Evolutionary conservation across 2,888 invertebrate species (phyloP).

Genomic region (Melanostoma mellinum): DNA sequence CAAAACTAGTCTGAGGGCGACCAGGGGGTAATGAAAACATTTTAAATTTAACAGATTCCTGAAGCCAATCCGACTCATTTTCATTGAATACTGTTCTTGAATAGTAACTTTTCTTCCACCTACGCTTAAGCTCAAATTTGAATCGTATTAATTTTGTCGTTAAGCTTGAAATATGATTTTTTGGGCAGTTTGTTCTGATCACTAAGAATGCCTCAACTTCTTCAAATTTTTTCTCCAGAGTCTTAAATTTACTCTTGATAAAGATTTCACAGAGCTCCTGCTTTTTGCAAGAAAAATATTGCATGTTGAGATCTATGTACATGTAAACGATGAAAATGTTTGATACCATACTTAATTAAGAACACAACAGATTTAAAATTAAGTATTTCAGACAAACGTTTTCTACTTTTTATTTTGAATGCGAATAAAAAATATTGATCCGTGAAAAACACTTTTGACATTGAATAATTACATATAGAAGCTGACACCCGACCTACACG

Average conservation of each 20-base stretch:
- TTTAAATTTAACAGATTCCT: conserved; percentile 28
- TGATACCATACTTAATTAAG: no score
- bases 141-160: conserved; percentile 11
- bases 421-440: no score
- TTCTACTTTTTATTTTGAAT: no score
- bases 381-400: no score
- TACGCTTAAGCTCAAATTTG: conserved; percentile 33
- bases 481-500: no score
- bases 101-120: conserved; percentile 31
- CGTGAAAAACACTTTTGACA: no score
- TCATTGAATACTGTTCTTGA: conserved; percentile 32
- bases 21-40: conserved; percentile 32
- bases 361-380: no score
- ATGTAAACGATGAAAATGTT: no score
- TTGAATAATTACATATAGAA: no score
- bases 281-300: no score
- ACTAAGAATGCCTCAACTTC: conserved; percentile 25
- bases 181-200: background rate
- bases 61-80: conserved; percentile 27
- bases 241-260: conserved; percentile 22
- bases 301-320: no score
- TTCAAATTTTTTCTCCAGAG: conserved; percentile 24
- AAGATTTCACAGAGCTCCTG: background rate
- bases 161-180: background rate
- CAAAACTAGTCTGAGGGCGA: conserved; percentile 38